phyloP scores from a whole-genome alignment of 2,888 invertebrate genomes.

The Candidula unifasciata region DNA sequence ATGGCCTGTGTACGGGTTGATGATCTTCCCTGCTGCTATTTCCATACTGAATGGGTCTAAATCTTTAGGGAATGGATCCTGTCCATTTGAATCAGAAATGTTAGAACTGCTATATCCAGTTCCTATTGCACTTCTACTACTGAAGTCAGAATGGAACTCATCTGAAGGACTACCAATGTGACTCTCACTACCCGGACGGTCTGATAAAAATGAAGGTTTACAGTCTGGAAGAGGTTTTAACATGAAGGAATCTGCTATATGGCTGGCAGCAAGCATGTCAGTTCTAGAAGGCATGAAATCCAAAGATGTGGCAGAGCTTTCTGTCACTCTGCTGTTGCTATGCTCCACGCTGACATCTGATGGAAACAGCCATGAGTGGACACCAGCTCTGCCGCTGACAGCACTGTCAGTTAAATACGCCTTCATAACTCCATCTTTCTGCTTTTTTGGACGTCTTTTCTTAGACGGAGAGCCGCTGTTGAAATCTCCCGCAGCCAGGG shows the following conservation, averaged over 20 bases:
- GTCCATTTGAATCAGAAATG: constrained; percentile 40
- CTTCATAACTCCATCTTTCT: constrained; percentile 29
- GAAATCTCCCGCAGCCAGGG: constrained; percentile 35
- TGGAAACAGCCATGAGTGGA: not conserved
- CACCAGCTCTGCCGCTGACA: constrained; percentile 3
- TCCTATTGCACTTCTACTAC: constrained; percentile 46
- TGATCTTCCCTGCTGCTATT: constrained; percentile 69
- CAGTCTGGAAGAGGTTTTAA: constrained; percentile 38
- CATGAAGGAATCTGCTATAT: constrained; percentile 43
- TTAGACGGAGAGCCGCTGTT: constrained; percentile 59
- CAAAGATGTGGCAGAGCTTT: constrained; percentile 22
- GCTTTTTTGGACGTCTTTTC: constrained; percentile 64
- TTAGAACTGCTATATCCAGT: constrained; percentile 38
- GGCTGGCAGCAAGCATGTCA: not conserved
- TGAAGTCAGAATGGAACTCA: constrained; percentile 19
- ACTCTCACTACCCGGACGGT: constrained; percentile 45
- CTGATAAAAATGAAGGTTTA: constrained; percentile 39
- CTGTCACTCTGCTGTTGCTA: not conserved
- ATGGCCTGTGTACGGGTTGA: constrained; percentile 73
- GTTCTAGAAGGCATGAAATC: constrained; percentile 25
- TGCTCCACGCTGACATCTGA: not conserved
- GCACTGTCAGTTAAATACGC: not conserved
- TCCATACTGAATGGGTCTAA: constrained; percentile 55
- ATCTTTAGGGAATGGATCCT: constrained; percentile 31
- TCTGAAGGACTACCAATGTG: constrained; percentile 1